Conservation (phyloP, 2,888 invertebrate species). For the Lithosia quadra region DNA sequence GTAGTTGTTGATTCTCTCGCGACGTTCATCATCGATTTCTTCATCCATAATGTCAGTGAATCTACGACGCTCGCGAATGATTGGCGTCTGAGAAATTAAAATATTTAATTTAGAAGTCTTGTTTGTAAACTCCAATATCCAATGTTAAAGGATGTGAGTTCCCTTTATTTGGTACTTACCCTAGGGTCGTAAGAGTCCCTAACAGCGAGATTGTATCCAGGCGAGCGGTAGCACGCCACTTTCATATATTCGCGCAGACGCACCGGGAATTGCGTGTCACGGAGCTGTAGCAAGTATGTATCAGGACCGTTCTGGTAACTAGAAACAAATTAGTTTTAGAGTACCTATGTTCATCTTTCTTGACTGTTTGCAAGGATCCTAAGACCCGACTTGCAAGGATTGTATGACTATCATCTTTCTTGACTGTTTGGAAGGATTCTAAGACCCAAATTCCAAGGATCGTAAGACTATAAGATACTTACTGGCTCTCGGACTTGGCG, state of each 20-base stretch:
- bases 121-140: background rate
- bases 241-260: constrained; percentile 97
- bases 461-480: constrained; percentile 68
- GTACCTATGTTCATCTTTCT: background rate
- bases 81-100: constrained; percentile 88
- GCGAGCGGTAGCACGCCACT: constrained; percentile 93
- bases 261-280: constrained; percentile 98
- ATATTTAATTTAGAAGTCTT: background rate
- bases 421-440: background rate
- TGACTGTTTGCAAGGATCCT: background rate
- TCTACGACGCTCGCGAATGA: constrained; percentile 95
- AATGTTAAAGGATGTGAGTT: background rate
- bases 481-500: constrained; percentile 95
- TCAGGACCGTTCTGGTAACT: constrained; percentile 99
- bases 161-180: constrained; percentile 77
- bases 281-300: constrained; percentile 96
- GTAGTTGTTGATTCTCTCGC: constrained; percentile 92
- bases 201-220: constrained; percentile 89
- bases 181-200: constrained; percentile 93
- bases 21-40: constrained; percentile 96
- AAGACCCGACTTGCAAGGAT: too few relatives aligned
- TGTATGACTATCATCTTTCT: too few relatives aligned
- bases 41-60: constrained; percentile 98
- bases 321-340: constrained; percentile 18
- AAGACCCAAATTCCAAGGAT: background rate